Evolutionary conservation across 1,140 invertebrate genomes (phyloP).

Genomic region (Plectus sambesii): DNA sequence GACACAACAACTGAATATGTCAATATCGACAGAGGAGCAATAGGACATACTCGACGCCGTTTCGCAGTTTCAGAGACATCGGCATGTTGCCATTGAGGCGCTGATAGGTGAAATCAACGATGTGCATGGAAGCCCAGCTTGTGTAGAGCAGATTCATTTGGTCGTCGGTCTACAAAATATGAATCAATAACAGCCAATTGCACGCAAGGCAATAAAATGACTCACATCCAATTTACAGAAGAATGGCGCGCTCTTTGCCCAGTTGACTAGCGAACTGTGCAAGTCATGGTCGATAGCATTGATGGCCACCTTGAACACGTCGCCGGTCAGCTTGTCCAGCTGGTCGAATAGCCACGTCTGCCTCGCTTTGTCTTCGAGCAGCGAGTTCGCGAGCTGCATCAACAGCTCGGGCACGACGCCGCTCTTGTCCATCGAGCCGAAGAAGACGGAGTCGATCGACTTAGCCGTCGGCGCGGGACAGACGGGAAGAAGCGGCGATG

Average conservation of each 20-base stretch:
- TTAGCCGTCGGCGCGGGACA: conserved; percentile 25
- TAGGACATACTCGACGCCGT: too few species aligned
- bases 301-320: neutral
- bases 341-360: neutral
- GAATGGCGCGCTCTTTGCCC: conserved; percentile 11
- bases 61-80: too few species aligned
- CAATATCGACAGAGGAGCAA: too few species aligned
- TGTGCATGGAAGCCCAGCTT: neutral
- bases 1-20: too few species aligned
- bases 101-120: conserved; percentile 9
- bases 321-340: neutral
- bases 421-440: too few species aligned
- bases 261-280: conserved; percentile 2
- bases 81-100: conserved; percentile 1
- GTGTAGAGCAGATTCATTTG: conserved; percentile 5
- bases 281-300: neutral
- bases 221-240: conserved; percentile 8
- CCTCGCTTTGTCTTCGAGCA: conserved; percentile 5
- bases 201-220: too few species aligned
- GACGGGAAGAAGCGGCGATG: conserved; percentile 21
- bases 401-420: neutral
- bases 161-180: too few species aligned
- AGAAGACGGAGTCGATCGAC: conserved; percentile 12
- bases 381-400: neutral
- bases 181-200: too few species aligned